A percentile compares a stretch with the other conserved stretches of the same genome.
phyloP scores from a whole-genome alignment of 2,113 vertebrate species.

The Spheniscus mendiculus region DNA sequence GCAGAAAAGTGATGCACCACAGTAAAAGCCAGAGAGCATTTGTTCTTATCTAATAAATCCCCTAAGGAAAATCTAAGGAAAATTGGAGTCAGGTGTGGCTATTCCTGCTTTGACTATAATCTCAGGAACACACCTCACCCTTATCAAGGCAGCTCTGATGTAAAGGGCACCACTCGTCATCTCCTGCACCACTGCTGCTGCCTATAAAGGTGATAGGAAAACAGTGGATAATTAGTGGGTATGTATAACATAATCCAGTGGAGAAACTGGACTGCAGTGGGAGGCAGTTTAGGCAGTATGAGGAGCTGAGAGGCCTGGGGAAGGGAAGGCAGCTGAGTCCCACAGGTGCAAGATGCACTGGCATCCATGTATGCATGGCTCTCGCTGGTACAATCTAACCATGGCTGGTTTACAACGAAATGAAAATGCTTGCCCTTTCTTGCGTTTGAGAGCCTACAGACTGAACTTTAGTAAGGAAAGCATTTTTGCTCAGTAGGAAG shows the following conservation, averaged over 20 bases:
- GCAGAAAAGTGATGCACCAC: neutral
- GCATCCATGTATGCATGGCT: accelerated
- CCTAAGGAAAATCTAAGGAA: neutral
- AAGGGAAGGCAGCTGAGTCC: neutral
- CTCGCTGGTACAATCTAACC: accelerated
- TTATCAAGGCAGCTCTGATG: neutral
- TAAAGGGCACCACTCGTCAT: neutral
- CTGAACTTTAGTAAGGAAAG: neutral
- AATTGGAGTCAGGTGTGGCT: neutral
- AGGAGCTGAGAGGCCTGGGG: neutral
- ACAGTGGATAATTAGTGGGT: neutral
- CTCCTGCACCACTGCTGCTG: neutral
- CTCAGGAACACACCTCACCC: neutral
- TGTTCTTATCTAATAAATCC: neutral
- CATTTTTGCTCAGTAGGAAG: neutral
- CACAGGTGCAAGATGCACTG: neutral
- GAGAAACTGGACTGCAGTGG: neutral
- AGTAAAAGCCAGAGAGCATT: neutral
- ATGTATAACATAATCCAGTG: neutral
- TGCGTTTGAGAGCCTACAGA: neutral
- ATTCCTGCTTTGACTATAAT: neutral
- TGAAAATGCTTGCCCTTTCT: neutral
- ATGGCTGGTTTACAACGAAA: neutral
- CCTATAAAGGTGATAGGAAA: neutral
- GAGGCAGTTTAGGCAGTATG: neutral